phyloP scores from a whole-genome alignment of 2,113 vertebrate genomes.

The Ciconia maguari region DNA sequence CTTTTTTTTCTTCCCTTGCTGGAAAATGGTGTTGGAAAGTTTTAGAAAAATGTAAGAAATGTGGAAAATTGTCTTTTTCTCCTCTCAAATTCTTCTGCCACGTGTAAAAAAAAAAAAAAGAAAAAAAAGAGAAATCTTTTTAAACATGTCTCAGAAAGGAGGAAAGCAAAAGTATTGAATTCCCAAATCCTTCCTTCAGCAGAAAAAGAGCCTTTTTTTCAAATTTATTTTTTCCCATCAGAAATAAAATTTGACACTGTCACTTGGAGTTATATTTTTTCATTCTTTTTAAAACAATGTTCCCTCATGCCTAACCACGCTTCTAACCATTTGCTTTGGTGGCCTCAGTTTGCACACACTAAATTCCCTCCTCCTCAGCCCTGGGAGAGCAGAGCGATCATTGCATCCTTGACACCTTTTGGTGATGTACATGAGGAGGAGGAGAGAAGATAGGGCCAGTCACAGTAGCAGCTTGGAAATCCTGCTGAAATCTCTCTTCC shows the following conservation, averaged over 20 bases:
- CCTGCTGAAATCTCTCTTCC: not conserved
- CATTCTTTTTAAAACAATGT: not conserved
- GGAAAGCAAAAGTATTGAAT: not conserved
- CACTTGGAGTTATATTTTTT: not conserved
- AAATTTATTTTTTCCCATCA: not conserved
- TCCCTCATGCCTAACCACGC: not conserved
- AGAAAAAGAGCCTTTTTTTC: not conserved
- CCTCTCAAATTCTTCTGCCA: not conserved
- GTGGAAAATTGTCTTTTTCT: not conserved
- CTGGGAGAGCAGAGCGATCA: fast-evolving
- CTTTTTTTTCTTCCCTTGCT: not conserved
- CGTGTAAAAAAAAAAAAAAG: not conserved
- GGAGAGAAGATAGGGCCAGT: not conserved
- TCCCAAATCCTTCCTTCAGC: not conserved
- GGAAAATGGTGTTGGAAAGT: not conserved
- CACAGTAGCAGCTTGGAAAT: not conserved
- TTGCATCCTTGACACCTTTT: not conserved
- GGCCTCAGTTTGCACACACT: not conserved
- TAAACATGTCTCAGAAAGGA: not conserved
- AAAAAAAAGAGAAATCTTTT: not conserved
- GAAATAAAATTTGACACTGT: not conserved
- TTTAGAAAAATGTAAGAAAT: not conserved
- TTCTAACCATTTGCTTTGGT: not conserved
- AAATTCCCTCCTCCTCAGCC: not conserved
- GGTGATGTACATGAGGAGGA: not conserved